Evolutionary conservation across 2,113 vertebrate genomes (phyloP).

Genomic region (Meleagris gallopavo): DNA sequence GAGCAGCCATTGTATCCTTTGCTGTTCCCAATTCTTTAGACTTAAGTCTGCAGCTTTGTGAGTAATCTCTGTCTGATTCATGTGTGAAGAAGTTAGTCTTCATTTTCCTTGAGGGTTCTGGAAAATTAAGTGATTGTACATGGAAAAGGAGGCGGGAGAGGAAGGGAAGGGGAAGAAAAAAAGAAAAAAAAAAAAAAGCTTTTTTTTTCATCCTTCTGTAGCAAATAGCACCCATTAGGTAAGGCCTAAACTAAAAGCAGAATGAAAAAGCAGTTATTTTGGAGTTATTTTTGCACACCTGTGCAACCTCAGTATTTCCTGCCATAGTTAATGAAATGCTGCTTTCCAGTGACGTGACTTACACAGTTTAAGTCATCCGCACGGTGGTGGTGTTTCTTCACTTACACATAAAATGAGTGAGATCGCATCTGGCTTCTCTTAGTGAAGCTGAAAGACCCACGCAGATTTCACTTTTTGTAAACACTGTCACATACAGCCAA

Average conservation of each 20-base stretch:
- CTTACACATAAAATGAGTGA: neutral
- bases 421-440: neutral
- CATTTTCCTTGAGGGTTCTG: neutral
- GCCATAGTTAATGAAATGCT: neutral
- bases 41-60: neutral
- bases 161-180: no score
- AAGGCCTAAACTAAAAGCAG: neutral
- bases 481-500: neutral
- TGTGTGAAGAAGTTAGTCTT: neutral
- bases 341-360: neutral
- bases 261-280: neutral
- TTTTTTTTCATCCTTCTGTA: neutral
- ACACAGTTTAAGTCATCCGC: neutral
- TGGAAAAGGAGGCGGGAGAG: neutral
- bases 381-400: slow-evolving; percentile 48
- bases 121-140: neutral
- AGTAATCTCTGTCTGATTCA: neutral
- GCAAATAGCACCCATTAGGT: neutral
- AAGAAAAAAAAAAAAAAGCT: no score
- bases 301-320: accelerated
- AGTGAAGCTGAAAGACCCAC: accelerated
- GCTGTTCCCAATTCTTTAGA: neutral
- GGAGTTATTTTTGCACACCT: neutral
- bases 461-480: neutral
- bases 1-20: neutral